A percentile compares a stretch with the other conserved stretches of the same genome.
phyloP scores from a whole-genome alignment of 1,140 invertebrate genomes.

The Conus ventricosus region DNA sequence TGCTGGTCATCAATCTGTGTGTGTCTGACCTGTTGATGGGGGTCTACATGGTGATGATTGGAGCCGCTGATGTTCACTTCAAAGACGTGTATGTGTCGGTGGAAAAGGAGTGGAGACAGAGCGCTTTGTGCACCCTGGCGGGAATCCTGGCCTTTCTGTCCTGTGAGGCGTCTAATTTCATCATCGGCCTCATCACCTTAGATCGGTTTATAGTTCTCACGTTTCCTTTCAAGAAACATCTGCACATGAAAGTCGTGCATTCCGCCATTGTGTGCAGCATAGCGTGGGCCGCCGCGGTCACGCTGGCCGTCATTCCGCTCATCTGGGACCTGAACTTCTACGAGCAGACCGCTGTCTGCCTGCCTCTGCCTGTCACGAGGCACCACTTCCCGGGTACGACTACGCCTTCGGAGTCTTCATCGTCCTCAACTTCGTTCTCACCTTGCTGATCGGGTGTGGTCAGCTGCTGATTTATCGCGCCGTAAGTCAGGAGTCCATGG shows the following conservation, averaged over 20 bases:
- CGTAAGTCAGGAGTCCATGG: not conserved
- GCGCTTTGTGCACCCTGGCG: constrained; percentile 52
- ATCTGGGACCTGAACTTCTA: constrained; percentile 39
- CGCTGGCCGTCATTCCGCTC: constrained; percentile 41
- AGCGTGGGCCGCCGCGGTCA: constrained; percentile 40
- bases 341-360: constrained; percentile 45
- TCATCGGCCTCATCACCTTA: constrained; percentile 58
- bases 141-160: constrained; percentile 59
- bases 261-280: not conserved
- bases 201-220: constrained; percentile 56
- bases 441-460: constrained; percentile 41
- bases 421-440: constrained; percentile 44
- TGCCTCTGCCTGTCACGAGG: constrained; percentile 46
- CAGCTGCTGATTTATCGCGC: constrained; percentile 46
- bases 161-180: constrained; percentile 56
- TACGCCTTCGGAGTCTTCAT: constrained; percentile 51
- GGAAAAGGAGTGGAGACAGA: constrained; percentile 54
- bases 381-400: constrained; percentile 33
- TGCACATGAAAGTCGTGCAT: constrained; percentile 35
- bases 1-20: constrained; percentile 58
- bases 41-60: constrained; percentile 64
- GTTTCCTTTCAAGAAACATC: constrained; percentile 39
- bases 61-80: constrained; percentile 52
- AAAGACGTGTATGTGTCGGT: constrained; percentile 55
- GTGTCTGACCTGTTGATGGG: constrained; percentile 65